Base-by-base conservation (phyloP, 2,113 vertebrate genomes). In the Trinectes maculatus region DNA sequence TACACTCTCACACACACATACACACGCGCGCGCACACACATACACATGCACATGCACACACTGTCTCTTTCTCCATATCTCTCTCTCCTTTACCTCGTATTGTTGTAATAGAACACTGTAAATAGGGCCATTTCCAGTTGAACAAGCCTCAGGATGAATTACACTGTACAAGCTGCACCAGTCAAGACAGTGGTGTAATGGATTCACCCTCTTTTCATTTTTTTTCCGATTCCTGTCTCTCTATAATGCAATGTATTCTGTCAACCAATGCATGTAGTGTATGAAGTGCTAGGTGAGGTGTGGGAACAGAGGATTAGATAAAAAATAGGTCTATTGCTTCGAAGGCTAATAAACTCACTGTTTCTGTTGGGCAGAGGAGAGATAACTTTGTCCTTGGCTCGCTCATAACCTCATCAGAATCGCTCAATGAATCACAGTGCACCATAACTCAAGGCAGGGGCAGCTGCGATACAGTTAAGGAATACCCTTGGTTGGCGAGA, bases 301-400 rank as follows among this genome's bases (percentile, higher is more conserved):
- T 37, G 56, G 40, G 48, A 75, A 83, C 21, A 12, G 57, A 82
- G 73, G 47, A 78, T 80, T 84, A 61, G 48, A 80, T 71, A 39
- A 79, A 48, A 40, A 29, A 52, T 56, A 48, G 28, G 58, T 56
- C 72, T 66, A 58, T 69, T 76, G 83, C 64, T 68, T 60, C 6
- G 60, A 82, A 79, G 79, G 85, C 80, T 90, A 89, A 91, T 88
- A 89, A 88, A 91, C 76, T 72, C 62, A 15, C 49, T 78, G 83
- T 86, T 88, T 85, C 85, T 82, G 84, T 84, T 85, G 79, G 77
- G 71, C 49, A 85, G 67, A 83, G 76, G 74, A 84, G 77, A 87
- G 85, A 89, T 86, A 89, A 82, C 80, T 90, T 90, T 87, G 87
- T 87, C 87, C 85, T 90, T 89, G 85, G 79, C 83, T 90, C 49